phyloP scores from a whole-genome alignment of 2,888 invertebrate species.

The Aporophyla lueneburgensis region DNA sequence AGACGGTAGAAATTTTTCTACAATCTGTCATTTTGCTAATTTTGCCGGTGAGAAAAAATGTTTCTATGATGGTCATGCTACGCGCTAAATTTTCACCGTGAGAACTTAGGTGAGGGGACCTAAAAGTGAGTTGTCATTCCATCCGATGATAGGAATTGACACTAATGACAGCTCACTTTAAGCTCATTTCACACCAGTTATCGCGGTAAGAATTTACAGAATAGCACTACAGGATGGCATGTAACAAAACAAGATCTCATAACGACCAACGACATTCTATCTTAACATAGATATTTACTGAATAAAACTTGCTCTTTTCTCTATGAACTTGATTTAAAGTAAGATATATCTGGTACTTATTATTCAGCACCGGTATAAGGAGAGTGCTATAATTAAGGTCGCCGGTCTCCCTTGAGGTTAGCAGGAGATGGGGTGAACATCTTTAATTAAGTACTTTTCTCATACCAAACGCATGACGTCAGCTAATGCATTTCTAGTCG shows the following conservation, averaged over 20 bases:
- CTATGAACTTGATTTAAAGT: constrained; percentile 10
- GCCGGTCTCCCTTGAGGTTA: constrained; percentile 1
- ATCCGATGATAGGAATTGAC: no score
- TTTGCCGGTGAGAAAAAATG: no score
- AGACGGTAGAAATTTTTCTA: no score
- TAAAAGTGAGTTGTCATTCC: no score
- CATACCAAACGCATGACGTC: constrained; percentile 6
- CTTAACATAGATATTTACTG: background rate
- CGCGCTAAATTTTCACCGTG: no score
- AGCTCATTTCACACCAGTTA: no score
- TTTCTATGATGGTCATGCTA: no score
- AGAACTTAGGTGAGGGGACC: no score
- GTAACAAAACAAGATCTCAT: background rate
- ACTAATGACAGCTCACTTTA: no score
- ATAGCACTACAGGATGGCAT: no score
- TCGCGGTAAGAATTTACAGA: no score
- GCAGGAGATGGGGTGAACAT: background rate
- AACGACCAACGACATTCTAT: background rate
- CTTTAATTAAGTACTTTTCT: background rate
- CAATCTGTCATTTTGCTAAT: no score
- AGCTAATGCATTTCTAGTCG: constrained; percentile 12
- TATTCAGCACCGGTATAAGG: constrained; percentile 37
- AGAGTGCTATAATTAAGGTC: constrained; percentile 39
- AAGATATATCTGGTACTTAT: constrained; percentile 14
- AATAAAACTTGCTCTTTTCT: constrained; percentile 1